Conservation (phyloP, 2,888 invertebrate genomes). For the Agrilus mali region DNA sequence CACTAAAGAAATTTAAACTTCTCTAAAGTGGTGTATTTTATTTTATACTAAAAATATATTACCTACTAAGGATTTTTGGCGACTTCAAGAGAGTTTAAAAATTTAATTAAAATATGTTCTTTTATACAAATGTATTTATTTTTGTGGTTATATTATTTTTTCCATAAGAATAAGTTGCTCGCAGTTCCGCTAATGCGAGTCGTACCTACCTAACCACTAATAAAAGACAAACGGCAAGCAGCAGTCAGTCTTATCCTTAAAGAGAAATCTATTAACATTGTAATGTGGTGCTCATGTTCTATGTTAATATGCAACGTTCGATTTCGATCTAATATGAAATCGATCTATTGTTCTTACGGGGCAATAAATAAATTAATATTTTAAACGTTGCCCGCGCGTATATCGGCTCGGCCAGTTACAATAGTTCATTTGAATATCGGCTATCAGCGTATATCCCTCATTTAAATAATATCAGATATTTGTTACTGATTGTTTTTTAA, state of each 20-base stretch:
- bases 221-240: too few relatives aligned
- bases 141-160: too few relatives aligned
- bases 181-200: background rate
- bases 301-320: constrained; percentile 28
- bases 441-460: constrained; percentile 21
- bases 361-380: constrained; percentile 35
- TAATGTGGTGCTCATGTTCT: constrained; percentile 25
- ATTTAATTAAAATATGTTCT: too few relatives aligned
- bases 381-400: constrained; percentile 18
- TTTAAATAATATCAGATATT: constrained; percentile 20
- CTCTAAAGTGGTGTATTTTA: too few relatives aligned
- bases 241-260: constrained; percentile 11
- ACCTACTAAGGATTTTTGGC: too few relatives aligned
- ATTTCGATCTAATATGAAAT: constrained; percentile 33
- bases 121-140: too few relatives aligned
- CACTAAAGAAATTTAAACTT: too few relatives aligned
- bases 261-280: constrained; percentile 23
- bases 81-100: too few relatives aligned
- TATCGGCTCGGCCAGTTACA: constrained; percentile 13
- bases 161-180: too few relatives aligned
- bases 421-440: constrained; percentile 30
- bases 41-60: too few relatives aligned
- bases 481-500: background rate
- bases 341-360: constrained; percentile 34
- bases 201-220: constrained; percentile 3